Evolutionary conservation across 2,797 vertebrate species (phyloP).

Genomic region (Chiloscyllium punctatum): DNA sequence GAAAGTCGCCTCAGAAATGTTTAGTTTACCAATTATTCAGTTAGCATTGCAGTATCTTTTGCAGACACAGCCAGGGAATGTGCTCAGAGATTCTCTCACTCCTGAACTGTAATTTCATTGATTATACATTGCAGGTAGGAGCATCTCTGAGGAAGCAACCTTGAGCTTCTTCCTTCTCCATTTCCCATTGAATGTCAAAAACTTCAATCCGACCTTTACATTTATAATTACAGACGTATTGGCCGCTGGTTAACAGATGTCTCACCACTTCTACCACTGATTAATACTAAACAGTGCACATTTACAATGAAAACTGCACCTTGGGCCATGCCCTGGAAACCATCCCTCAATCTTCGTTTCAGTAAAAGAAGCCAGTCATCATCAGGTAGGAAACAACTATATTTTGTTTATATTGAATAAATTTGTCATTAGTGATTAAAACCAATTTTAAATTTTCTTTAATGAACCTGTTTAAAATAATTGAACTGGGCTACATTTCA

Average conservation of each 20-base stretch:
- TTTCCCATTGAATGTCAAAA: not conserved
- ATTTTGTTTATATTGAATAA: conserved; percentile 22
- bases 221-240: conserved; percentile 52
- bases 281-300: conserved; percentile 54
- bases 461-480: not conserved
- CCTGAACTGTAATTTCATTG: not conserved
- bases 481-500: not conserved
- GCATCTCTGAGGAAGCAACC: not conserved
- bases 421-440: not conserved
- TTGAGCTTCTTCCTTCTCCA: not conserved
- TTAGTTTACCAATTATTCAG: not conserved
- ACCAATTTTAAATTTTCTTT: not conserved
- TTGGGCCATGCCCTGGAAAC: conserved; percentile 67
- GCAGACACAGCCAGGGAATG: not conserved
- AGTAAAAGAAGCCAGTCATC: conserved; percentile 50
- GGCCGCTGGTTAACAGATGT: conserved; percentile 67
- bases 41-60: not conserved
- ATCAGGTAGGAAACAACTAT: conserved; percentile 36
- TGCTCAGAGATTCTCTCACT: not conserved
- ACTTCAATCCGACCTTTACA: not conserved
- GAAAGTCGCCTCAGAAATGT: not conserved
- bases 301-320: conserved; percentile 65
- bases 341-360: conserved; percentile 64
- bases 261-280: conserved; percentile 60
- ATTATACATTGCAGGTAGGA: not conserved